These are phyloP conservation scores for Lepidocolaptes lacrymiger DNA, from an alignment of 2,797 vertebrate species.

Conservation along the genomic window DNA sequence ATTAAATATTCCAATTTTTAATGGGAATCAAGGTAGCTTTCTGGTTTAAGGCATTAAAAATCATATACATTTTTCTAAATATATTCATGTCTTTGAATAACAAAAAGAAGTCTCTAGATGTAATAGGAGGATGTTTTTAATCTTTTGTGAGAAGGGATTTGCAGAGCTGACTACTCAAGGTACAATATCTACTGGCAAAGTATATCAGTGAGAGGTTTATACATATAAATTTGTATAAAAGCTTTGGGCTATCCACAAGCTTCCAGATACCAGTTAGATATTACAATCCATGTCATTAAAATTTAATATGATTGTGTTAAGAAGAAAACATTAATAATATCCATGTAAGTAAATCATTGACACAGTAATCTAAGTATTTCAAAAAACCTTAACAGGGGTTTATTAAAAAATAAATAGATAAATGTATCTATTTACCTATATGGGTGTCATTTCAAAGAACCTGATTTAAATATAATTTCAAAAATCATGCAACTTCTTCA, in stretches of 20 bases:
- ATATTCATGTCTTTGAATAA: slow-evolving; percentile 87
- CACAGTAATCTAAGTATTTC: slow-evolving; percentile 75
- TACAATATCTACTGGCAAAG: slow-evolving; percentile 84
- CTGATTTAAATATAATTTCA: slow-evolving; percentile 71
- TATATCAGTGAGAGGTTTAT: slow-evolving; percentile 81
- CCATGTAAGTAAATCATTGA: slow-evolving; percentile 78
- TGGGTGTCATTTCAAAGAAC: slow-evolving; percentile 27
- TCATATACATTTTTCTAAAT: slow-evolving; percentile 83
- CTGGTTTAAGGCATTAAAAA: slow-evolving; percentile 83
- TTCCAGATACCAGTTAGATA: slow-evolving; percentile 80
- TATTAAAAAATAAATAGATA: slow-evolving; percentile 70
- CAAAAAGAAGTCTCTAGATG: slow-evolving; percentile 85
- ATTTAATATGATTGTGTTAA: slow-evolving; percentile 81
- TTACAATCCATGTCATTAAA: slow-evolving; percentile 80
- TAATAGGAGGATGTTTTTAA: slow-evolving; percentile 86
- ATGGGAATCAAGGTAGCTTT: slow-evolving; percentile 81
- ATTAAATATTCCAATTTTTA: slow-evolving; percentile 84
- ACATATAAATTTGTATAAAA: slow-evolving; percentile 84
- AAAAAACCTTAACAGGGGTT: slow-evolving; percentile 69
- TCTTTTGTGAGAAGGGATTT: slow-evolving; percentile 85
- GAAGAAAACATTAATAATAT: slow-evolving; percentile 79
- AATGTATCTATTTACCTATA: slow-evolving; percentile 62
- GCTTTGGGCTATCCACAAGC: slow-evolving; percentile 78
- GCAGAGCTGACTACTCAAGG: slow-evolving; percentile 81
- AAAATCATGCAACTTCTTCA: slow-evolving; percentile 45